Evolutionary conservation across 2,888 invertebrate genomes (phyloP), one percentile per base, ranked within the genome.

Genomic region (Brachynemurus nebulosus): DNA sequence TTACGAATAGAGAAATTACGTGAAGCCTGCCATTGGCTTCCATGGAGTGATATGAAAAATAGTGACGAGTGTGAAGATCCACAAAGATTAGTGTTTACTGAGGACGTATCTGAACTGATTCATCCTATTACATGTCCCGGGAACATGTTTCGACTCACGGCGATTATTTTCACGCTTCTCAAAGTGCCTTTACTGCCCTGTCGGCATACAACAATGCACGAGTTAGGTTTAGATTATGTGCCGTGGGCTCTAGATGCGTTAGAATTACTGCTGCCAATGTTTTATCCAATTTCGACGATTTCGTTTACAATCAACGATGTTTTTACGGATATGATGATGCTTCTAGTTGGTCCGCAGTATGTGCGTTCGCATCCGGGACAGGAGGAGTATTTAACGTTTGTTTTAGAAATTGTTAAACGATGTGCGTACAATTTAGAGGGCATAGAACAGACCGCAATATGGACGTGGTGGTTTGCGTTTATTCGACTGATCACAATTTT

Each of bases 21-120:
- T n/a, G 80, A 78, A 55, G 72, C 75, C 14, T 77, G 73, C 53
- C 79, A 80, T 62, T 86, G 81, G 73, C 67, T 80, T 27, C 76
- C 80, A 2, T 66, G 63, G 16, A 61, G 59, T 21, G 65, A 64
- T 35, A 56, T 62, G 27, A 66, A 63, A 51, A 55, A 66, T 20
- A 66, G 72, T 56, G 68, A 70, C 53, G n/a, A n/a, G n/a, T n/a
- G n/a, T n/a, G n/a, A n/a, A n/a, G 77, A 78, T 68, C 70, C 80
- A 48, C 76, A 82, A 62, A 70, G 81, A 57, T 66, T 80, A 54
- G 69, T 79, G 34, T 74, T 73, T 49, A 67, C 71, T 25, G 74
- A 75, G 51, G 78, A 79, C 55, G 71, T 77, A 8, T 67, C 72
- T 2, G 78, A 78, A 53, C 72, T 81, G 57, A 74, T 85, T 50